These are phyloP conservation scores for Vireo altiloquus DNA, from an alignment of 2,113 vertebrate species.

Conservation along the genomic window DNA sequence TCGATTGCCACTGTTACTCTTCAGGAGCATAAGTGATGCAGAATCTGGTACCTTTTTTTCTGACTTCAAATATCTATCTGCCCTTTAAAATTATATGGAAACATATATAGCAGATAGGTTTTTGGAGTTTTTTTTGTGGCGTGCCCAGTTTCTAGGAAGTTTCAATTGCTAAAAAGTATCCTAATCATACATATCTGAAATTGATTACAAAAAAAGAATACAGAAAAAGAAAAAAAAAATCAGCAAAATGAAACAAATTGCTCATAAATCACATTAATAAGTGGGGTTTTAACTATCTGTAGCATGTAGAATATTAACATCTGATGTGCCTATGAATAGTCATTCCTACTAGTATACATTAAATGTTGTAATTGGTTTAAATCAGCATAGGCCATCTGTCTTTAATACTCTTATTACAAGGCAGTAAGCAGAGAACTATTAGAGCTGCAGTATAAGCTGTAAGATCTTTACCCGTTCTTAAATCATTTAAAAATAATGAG, in stretches of 20 bases:
- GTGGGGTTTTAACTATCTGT: constrained; percentile 66
- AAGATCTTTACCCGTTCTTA: constrained; percentile 89
- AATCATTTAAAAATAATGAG: constrained; percentile 98
- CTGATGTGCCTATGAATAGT: constrained; percentile 73
- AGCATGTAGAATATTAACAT: constrained; percentile 74
- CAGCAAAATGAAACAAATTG: constrained; percentile 67
- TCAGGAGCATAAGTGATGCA: background rate
- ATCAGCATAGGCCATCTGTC: constrained; percentile 83
- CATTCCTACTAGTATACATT: constrained; percentile 81
- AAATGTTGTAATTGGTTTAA: constrained; percentile 86
- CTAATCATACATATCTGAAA: constrained; percentile 15
- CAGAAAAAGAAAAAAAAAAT: constrained; percentile 22
- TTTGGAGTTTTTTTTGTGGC: background rate
- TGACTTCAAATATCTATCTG: background rate
- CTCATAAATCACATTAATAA: constrained; percentile 74
- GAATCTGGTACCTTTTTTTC: background rate
- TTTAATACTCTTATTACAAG: constrained; percentile 83
- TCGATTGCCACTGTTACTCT: background rate
- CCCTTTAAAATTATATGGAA: background rate
- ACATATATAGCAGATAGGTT: background rate
- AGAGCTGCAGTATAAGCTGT: constrained; percentile 79
- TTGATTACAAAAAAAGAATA: background rate
- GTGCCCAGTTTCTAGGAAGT: background rate
- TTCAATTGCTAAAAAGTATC: constrained; percentile 4
- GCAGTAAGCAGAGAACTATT: constrained; percentile 81